Conservation (phyloP, 2,797 vertebrate species). For the Parambassis ranga region DNA sequence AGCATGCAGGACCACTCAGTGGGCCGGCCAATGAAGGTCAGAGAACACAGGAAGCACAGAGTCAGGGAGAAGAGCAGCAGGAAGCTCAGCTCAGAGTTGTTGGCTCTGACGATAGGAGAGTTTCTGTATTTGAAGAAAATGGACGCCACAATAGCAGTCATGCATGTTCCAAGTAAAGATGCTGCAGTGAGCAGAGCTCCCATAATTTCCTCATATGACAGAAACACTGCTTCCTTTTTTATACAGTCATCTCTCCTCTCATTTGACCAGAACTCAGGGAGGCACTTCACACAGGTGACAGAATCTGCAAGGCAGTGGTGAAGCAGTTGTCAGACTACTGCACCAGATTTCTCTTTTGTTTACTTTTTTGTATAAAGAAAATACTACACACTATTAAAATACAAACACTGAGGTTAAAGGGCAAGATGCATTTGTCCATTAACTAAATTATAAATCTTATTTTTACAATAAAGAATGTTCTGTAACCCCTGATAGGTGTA, state of each 20-base stretch:
- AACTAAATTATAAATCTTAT: too few species aligned
- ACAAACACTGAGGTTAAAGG: too few species aligned
- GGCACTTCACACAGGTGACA: constrained; percentile 59
- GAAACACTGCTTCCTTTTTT: constrained; percentile 76
- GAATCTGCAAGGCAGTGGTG: too few species aligned
- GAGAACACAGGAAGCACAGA: constrained; percentile 70
- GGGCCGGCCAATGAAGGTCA: constrained; percentile 67
- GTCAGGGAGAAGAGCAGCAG: constrained; percentile 71
- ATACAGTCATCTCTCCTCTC: constrained; percentile 61
- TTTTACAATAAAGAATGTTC: too few species aligned
- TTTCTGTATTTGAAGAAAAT: constrained; percentile 64
- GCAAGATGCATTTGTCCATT: too few species aligned
- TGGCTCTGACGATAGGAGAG: constrained; percentile 67
- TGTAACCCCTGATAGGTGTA: too few species aligned
- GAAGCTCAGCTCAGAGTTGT: constrained; percentile 74
- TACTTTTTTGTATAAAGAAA: too few species aligned
- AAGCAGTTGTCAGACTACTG: too few species aligned
- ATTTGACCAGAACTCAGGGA: constrained; percentile 70
- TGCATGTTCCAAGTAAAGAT: too few species aligned
- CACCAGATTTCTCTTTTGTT: too few species aligned
- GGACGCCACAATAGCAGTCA: constrained; percentile 57
- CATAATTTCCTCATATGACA: constrained; percentile 72
- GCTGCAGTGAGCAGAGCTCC: constrained; percentile 62
- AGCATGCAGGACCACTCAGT: constrained; percentile 76
- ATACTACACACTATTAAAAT: too few species aligned